phyloP scores from a whole-genome alignment of 2,797 vertebrate species.

The Avahi laniger region DNA sequence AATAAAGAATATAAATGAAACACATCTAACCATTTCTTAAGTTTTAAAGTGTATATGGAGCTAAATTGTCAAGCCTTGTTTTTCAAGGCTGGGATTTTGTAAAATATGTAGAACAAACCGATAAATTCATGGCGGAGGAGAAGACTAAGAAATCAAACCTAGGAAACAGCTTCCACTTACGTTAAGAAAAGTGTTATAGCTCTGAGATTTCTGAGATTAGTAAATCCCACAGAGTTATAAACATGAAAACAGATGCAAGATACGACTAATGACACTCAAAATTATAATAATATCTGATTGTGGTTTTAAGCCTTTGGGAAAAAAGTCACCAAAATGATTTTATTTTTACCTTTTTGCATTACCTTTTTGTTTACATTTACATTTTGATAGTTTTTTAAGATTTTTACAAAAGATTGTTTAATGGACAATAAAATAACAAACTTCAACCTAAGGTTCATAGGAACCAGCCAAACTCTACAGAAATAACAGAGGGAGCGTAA shows the following conservation, averaged over 20 bases:
- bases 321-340: background rate
- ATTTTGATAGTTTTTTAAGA: background rate
- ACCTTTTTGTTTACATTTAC: background rate
- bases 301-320: background rate
- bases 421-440: background rate
- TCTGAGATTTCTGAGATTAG: slow-evolving; percentile 49
- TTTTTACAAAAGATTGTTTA: slow-evolving; percentile 25
- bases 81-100: slow-evolving; percentile 56
- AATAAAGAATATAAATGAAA: slow-evolving; percentile 80
- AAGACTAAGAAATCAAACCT: slow-evolving; percentile 73
- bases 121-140: slow-evolving; percentile 51
- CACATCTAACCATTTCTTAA: slow-evolving; percentile 71
- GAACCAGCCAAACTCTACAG: background rate
- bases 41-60: slow-evolving; percentile 44
- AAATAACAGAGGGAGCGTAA: background rate
- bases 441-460: background rate
- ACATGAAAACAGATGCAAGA: slow-evolving; percentile 32
- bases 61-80: slow-evolving; percentile 74
- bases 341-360: background rate
- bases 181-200: slow-evolving; percentile 32
- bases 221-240: slow-evolving; percentile 12
- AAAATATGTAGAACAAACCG: slow-evolving; percentile 63
- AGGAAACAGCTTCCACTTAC: slow-evolving; percentile 49
- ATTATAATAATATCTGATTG: slow-evolving; percentile 10
- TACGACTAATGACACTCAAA: background rate